A percentile compares a stretch with the other conserved stretches of the same genome.
Evolutionary conservation across 2,113 vertebrate species (phyloP).

Genomic region (Dinomys branickii): DNA sequence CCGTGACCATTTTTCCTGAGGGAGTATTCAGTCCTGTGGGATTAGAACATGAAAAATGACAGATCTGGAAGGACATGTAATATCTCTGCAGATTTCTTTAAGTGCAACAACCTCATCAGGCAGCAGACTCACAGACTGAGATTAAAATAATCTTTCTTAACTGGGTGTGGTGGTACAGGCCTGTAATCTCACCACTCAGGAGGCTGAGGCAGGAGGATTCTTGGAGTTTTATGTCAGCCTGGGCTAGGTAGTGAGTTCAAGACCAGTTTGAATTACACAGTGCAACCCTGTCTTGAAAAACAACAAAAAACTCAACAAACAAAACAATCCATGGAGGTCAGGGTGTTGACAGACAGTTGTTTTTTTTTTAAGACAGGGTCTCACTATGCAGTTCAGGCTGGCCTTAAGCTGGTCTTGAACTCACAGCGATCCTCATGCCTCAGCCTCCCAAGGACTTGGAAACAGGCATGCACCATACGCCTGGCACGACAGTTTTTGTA

Average conservation of each 20-base stretch:
- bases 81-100: neutral
- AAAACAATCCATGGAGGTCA: neutral
- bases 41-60: neutral
- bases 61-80: neutral
- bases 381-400: too few species aligned
- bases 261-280: neutral
- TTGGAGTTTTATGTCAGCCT: neutral
- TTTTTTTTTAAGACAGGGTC: too few species aligned
- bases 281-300: neutral
- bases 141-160: neutral
- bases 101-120: neutral
- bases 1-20: neutral
- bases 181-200: neutral
- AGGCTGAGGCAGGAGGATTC: neutral
- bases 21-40: neutral
- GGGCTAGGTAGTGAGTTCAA: neutral
- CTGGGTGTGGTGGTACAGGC: neutral
- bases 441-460: too few species aligned
- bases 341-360: neutral
- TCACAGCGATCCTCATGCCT: too few species aligned
- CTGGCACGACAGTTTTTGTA: neutral
- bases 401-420: too few species aligned
- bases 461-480: too few species aligned
- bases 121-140: neutral
- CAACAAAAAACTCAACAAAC: neutral